Conservation (phyloP, 2,113 vertebrate species). For the Phasianus colchicus region DNA sequence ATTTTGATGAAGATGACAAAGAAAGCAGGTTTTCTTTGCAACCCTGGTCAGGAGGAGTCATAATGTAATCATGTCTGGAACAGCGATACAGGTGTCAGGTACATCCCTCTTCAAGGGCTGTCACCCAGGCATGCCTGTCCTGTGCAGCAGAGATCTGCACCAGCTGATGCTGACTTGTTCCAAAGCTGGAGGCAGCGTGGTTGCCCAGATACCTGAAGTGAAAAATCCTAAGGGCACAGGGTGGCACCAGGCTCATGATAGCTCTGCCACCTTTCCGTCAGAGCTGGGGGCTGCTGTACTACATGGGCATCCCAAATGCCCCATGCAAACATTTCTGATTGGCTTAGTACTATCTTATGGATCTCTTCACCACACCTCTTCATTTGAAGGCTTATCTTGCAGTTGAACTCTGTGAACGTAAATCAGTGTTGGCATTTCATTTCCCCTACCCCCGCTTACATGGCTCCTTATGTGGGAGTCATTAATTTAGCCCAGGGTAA, state of each 20-base stretch:
- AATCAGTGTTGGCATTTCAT: slow-evolving; percentile 57
- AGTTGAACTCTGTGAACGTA: not conserved
- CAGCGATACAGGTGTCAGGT: not conserved
- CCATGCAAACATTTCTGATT: not conserved
- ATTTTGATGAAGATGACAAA: not conserved
- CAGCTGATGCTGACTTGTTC: not conserved
- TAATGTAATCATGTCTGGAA: fast-evolving
- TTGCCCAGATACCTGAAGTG: not conserved
- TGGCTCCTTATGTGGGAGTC: slow-evolving; percentile 14
- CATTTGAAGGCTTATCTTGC: slow-evolving; percentile 45
- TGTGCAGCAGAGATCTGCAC: not conserved
- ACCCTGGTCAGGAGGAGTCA: not conserved
- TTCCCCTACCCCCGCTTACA: not conserved
- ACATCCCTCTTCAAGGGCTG: not conserved
- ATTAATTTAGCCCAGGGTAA: slow-evolving; percentile 43
- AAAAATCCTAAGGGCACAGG: not conserved
- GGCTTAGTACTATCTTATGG: not conserved
- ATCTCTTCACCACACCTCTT: slow-evolving; percentile 14
- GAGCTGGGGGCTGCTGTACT: not conserved
- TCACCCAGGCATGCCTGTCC: not conserved
- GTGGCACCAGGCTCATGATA: not conserved
- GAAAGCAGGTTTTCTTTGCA: not conserved
- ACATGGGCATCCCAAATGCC: fast-evolving
- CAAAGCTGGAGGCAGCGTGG: not conserved
- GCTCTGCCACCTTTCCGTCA: not conserved